Evolutionary conservation across 1,140 invertebrate genomes (phyloP), one percentile per base, ranked within the genome.

Genomic region (Zeugodacus cucurbitae): DNA sequence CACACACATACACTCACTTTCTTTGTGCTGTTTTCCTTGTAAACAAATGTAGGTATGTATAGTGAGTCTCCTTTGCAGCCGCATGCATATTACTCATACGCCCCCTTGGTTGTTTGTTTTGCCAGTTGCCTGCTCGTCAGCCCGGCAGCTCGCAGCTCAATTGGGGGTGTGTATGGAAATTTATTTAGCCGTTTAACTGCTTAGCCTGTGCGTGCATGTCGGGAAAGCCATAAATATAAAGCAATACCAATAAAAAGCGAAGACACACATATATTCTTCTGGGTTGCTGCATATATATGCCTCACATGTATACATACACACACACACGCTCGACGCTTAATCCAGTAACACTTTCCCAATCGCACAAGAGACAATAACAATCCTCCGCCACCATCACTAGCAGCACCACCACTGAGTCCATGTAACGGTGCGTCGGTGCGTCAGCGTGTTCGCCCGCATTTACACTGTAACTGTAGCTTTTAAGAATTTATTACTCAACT

Each of bases 171-270:
- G 11, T 74, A 74, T 74, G 67, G 34, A 82, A 82, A 82, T 82
- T 82, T 82, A 82, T 82, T 82, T 48, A 82, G 41, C 74, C 74
- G n/a, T 82, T 82, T 82, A 82, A 82, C 74, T 44, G 74, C 34
- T 82, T 82, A 44, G 67, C 67, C 29, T 74, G 67, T 74, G 34
- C 32, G 34, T 37, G 34, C 34, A 22, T 48, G 74, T 82, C 34
- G 22, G 67, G 17, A 34, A 74, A 82, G 74, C n/a, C 74, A 48
- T 82, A 82, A 82, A 48, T 82, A 82, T 82, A 17, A 44, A 82
- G 17, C 44, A 82, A 82, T 82, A 29, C 8, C 70, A 48, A 82
- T 48, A 82, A 48, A 82, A 82, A 29, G 41, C 22, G 17, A 67
- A 32, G 14, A 67, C 32, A 70, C 74, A 48, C n/a, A 48, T n/a